Base-by-base conservation (phyloP, 2,113 vertebrate species). In the Bubo blakistoni region DNA sequence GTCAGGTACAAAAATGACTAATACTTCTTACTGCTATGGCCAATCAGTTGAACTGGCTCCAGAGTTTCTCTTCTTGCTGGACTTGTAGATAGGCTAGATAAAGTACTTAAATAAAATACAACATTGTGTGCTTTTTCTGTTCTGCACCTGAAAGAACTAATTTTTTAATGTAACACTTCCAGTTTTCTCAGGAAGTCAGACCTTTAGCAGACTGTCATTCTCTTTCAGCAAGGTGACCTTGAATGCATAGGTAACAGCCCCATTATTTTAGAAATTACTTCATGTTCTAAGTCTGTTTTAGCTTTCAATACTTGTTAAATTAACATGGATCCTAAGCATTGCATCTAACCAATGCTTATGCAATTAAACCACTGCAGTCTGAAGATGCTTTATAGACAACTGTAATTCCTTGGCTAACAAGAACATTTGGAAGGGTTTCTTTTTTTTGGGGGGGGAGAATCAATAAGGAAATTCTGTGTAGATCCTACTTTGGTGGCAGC, bases 1-100 rank as follows among this genome's bases (percentile, higher is more conserved):
- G 95, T 98, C 69, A 98, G 98, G 98, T 98, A 97, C 42, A 91
- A 82, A 94, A 81, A 93, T 84, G 5, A 27, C 20, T 57, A 58
- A 70, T 40, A 10, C 7, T 74, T 88, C 29, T 62, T 52, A 76
- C 7, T 61, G 66, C 29, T 73, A 14, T 54, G 42, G 14, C 54
- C 15, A 65, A 59, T 82, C 40, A 69, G 22, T 57, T 91, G 57
- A 82, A 44, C 38, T 74, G 13, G 42, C 52, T 71, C 57, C 57
- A 40, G 46, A 72, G 54, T 81, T 79, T 36, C 20, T 74, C 21
- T 38, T 91, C 32, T 72, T 82, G 54, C 11, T 62, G 44, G 25
- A 69, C 30, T 91, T 84, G 5, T 24, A 16, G 38, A 46, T 47
- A 74, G 46, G 26, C 36, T 51, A 67, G 47, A 81, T 47, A 47